Conservation (phyloP, 2,888 invertebrate species). For the Tetheella fluctuosa region DNA sequence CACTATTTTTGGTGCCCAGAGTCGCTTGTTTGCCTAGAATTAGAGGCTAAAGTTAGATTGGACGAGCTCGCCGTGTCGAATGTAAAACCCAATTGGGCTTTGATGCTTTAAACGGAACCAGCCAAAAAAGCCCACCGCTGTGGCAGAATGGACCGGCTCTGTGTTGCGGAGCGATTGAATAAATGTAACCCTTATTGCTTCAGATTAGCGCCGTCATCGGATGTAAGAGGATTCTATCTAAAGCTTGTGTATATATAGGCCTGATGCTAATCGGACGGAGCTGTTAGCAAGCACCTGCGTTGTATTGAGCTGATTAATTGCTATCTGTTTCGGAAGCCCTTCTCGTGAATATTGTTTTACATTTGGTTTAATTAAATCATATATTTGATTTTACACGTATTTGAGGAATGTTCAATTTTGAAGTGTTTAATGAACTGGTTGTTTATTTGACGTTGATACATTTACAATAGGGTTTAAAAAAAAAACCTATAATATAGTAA, state of each 20-base stretch:
- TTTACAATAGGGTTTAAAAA: not conserved
- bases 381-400: not conserved
- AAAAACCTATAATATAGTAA: no score
- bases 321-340: constrained; percentile 53
- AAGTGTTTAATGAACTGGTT: not conserved
- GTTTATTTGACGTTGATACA: not conserved
- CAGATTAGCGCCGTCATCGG: constrained; percentile 15
- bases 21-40: constrained; percentile 48
- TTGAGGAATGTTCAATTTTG: not conserved
- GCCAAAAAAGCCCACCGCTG: constrained; percentile 65
- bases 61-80: constrained; percentile 65
- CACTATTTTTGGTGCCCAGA: constrained; percentile 20
- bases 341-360: constrained; percentile 56
- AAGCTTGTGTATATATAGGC: constrained; percentile 37
- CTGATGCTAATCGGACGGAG: constrained; percentile 70
- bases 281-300: constrained; percentile 76
- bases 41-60: constrained; percentile 72
- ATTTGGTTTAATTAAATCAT: constrained; percentile 47
- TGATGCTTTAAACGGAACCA: constrained; percentile 74
- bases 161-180: constrained; percentile 19
- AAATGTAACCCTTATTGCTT: constrained; percentile 37
- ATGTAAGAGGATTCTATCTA: constrained; percentile 14
- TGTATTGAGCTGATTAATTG: constrained; percentile 77
- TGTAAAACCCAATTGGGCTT: constrained; percentile 79
- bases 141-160: constrained; percentile 35